Base-by-base conservation (phyloP, 2,797 vertebrate genomes). In the Chaenodraco wilsoni region DNA sequence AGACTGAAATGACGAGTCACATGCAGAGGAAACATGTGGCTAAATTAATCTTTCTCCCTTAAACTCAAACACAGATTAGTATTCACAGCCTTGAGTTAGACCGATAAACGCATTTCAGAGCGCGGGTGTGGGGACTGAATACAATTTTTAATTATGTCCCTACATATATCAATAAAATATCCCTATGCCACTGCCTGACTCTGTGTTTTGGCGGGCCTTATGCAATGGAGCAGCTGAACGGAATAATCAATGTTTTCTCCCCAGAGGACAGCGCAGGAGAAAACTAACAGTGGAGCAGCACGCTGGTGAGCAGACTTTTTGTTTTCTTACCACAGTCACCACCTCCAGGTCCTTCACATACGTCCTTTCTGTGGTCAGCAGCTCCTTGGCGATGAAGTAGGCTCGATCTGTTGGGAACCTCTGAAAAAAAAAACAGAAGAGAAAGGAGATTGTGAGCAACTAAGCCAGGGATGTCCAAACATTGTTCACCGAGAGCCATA, bases 301-400 rank as follows among this genome's bases (percentile, higher is more conserved):
- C 54, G 65, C 44, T 60, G 58, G 74, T 10, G 6, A 31, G 52
- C 0, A 0, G 43, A 51, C 45, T 23, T 7, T 45, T 98, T 16
- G 2, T 41, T 8, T 54, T 87, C 95, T 90, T 93, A 99, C 97
- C 95, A 95, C 94, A 5, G 96, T 98, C 91, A 99, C 95, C 89
- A 98, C 97, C 93, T 99, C 97, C 49, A 99, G 95, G 84, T 99
- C 97, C 92, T 99, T 99, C 89, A 99, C 88, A 81, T 97, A 98
- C 0, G 97, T 99, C 76, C 97, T 91, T 69, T 99, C 97, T 0
- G 97, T 99, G 74, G 96, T 96, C 0, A 97, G 95, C 59, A 95
- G 95, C 88, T 99, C 97, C 86, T 99, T 99, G 82, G 97, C 96
- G 19, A 99, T 98, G 91, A 96, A 98, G 89, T 98, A 99, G 17